Evolutionary conservation across 1,140 invertebrate genomes (phyloP).

Genomic region (Drosophila tropicalis): DNA sequence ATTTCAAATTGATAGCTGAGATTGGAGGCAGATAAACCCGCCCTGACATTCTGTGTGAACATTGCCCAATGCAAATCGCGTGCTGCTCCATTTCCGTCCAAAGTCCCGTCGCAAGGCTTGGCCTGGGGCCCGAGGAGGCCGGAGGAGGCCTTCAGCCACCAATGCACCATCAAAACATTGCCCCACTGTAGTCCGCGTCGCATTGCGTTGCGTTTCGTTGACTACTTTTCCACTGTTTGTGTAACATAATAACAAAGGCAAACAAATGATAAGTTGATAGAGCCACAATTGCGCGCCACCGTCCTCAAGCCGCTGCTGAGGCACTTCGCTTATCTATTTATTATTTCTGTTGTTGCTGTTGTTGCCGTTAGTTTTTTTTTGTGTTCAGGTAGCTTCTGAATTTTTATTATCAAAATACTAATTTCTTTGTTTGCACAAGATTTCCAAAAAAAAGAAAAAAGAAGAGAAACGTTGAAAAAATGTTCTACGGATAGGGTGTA

Average conservation of each 20-base stretch:
- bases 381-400: constrained; percentile 77
- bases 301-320: constrained; percentile 11
- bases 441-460: constrained; percentile 51
- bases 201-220: background rate
- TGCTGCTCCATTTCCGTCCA: constrained; percentile 62
- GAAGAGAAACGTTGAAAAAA: constrained; percentile 18
- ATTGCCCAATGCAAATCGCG: constrained; percentile 69
- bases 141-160: background rate
- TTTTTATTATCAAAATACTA: constrained; percentile 82
- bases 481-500: constrained; percentile 23
- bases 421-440: constrained; percentile 80
- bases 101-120: constrained; percentile 3
- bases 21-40: constrained; percentile 68
- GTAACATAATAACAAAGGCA: constrained; percentile 79
- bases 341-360: constrained; percentile 45
- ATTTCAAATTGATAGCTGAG: constrained; percentile 78
- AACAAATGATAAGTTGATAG: constrained; percentile 80
- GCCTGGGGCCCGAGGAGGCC: background rate
- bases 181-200: background rate
- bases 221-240: constrained; percentile 65
- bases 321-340: constrained; percentile 75
- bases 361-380: constrained; percentile 35
- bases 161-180: background rate
- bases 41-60: constrained; percentile 57
- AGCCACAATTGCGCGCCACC: constrained; percentile 66